Conservation (phyloP, 1,140 invertebrate species). For the Halyomorpha halys region DNA sequence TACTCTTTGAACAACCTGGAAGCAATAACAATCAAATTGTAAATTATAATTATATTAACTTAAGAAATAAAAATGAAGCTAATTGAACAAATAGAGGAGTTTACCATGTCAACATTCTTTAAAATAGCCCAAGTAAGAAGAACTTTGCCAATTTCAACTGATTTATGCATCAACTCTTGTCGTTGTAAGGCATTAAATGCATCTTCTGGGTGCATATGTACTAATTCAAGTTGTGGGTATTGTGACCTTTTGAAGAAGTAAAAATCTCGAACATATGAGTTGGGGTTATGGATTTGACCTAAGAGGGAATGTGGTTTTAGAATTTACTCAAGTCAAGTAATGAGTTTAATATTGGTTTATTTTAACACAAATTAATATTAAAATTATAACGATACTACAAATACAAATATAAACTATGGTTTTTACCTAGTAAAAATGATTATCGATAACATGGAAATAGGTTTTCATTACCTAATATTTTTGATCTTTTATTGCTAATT, state of each 20-base stretch:
- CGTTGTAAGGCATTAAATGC: conserved; percentile 85
- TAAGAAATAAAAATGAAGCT: not conserved
- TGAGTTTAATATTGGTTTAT: no score
- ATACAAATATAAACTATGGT: no score
- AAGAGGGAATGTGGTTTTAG: conserved; percentile 29
- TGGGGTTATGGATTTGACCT: conserved; percentile 92
- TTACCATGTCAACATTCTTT: conserved; percentile 79
- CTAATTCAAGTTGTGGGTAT: conserved; percentile 92
- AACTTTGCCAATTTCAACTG: conserved; percentile 94
- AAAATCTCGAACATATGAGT: conserved; percentile 89
- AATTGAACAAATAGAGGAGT: conserved; percentile 15
- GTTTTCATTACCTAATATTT: no score
- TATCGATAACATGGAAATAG: no score
- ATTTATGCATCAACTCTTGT: conserved; percentile 87
- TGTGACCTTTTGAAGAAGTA: conserved; percentile 99
- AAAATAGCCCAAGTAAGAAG: conserved; percentile 79
- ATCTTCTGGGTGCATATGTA: conserved; percentile 84
- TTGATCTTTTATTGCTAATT: no score
- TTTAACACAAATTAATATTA: no score
- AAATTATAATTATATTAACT: not conserved
- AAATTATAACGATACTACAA: no score
- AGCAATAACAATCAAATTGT: conserved; percentile 27
- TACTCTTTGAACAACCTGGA: conserved; percentile 81
- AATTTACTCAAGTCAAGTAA: no score
- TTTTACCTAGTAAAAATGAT: no score